phyloP scores from a whole-genome alignment of 2,797 vertebrate species.

The Etheostoma nigrum region DNA sequence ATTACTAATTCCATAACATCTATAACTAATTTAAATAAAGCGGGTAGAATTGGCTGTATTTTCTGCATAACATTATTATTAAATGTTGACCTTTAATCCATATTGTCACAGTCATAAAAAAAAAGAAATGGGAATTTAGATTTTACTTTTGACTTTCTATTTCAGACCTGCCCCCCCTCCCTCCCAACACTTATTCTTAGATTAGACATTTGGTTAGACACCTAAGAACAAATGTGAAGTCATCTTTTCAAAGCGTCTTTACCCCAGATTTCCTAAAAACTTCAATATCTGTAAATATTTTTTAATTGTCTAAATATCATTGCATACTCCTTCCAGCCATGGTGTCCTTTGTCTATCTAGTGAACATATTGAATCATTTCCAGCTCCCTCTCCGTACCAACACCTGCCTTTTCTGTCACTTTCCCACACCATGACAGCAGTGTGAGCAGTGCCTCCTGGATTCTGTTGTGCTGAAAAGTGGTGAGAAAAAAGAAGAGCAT shows the following conservation, averaged over 20 bases:
- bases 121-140: neutral
- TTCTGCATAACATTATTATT: neutral
- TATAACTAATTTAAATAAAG: neutral
- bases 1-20: no score
- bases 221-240: neutral
- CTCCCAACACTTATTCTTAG: no score
- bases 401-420: constrained; percentile 20
- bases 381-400: constrained; percentile 6
- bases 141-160: neutral
- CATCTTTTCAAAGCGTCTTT: neutral
- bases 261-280: neutral
- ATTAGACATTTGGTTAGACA: neutral
- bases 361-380: neutral
- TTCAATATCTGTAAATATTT: neutral
- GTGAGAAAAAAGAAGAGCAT: constrained; percentile 24
- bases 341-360: neutral
- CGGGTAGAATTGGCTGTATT: neutral
- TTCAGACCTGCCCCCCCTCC: neutral
- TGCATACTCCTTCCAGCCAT: neutral
- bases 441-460: constrained; percentile 14
- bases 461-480: constrained; percentile 39
- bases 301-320: neutral
- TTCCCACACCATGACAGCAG: neutral
- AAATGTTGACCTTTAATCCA: neutral
- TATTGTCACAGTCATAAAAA: neutral